phyloP scores from a whole-genome alignment of 2,888 invertebrate species.

The Fabriciana adippe region DNA sequence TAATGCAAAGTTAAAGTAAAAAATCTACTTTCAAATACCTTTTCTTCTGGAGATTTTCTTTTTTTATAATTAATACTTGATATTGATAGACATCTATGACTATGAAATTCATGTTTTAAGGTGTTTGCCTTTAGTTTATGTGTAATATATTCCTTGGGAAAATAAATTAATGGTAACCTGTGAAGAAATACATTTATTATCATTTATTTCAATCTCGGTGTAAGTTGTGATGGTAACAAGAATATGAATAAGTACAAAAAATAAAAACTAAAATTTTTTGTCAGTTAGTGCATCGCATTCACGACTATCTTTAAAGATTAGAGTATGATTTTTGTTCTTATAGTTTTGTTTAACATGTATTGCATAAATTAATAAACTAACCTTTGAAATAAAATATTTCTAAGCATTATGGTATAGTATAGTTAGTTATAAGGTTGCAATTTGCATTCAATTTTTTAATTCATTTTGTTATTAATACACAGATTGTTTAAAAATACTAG shows the following conservation, averaged over 20 bases:
- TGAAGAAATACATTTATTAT: conserved; percentile 33
- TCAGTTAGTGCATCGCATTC: too few relatives aligned
- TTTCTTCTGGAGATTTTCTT: conserved; percentile 84
- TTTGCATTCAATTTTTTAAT: not conserved
- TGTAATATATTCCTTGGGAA: conserved; percentile 51
- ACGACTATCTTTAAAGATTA: too few relatives aligned
- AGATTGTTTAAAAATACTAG: not conserved
- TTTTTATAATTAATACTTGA: conserved; percentile 77
- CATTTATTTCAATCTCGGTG: too few relatives aligned
- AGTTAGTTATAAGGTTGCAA: not conserved
- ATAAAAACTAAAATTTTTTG: too few relatives aligned
- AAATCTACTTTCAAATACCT: conserved; percentile 64
- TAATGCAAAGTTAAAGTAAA: not conserved
- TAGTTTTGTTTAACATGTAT: not conserved
- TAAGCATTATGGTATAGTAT: conserved; percentile 55
- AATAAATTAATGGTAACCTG: conserved; percentile 58
- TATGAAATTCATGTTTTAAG: conserved; percentile 28
- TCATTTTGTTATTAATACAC: not conserved
- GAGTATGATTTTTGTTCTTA: not conserved
- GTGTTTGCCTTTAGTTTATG: conserved; percentile 44
- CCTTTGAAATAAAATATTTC: conserved; percentile 59
- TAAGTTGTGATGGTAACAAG: too few relatives aligned
- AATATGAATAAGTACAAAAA: too few relatives aligned
- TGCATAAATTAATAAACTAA: conserved; percentile 44
- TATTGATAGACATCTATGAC: conserved; percentile 54